Evolutionary conservation across 1,140 invertebrate genomes (phyloP).

Genomic region (Coptotermes formosanus): DNA sequence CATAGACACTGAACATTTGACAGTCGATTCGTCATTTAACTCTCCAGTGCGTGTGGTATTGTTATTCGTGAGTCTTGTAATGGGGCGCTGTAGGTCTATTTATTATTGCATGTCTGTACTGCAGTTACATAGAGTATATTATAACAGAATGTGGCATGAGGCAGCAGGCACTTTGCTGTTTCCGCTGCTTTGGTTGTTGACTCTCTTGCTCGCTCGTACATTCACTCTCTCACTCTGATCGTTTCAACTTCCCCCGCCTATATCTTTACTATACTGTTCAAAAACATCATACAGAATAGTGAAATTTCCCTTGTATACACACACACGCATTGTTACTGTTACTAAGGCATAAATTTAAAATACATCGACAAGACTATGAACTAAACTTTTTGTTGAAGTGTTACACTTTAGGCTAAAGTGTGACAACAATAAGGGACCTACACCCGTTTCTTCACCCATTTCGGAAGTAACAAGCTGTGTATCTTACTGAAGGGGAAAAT

Average conservation of each 20-base stretch:
- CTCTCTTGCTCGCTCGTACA: neutral
- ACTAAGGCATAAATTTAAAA: too few relatives aligned
- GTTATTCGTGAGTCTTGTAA: neutral
- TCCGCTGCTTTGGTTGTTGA: neutral
- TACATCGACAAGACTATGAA: too few relatives aligned
- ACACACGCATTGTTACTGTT: too few relatives aligned
- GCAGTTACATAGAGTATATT: neutral
- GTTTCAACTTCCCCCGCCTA: neutral
- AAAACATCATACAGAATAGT: neutral
- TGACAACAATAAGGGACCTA: too few relatives aligned
- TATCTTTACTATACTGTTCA: neutral
- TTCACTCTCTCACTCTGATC: neutral
- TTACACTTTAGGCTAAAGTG: too few relatives aligned
- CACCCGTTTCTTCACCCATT: too few relatives aligned
- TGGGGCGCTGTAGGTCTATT: neutral
- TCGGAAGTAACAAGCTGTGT: too few relatives aligned
- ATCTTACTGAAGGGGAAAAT: too few relatives aligned
- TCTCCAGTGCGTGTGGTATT: neutral
- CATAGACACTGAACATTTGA: neutral
- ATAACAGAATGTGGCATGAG: neutral
- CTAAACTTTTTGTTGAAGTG: too few relatives aligned
- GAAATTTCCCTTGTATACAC: too few relatives aligned
- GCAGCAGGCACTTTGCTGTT: neutral
- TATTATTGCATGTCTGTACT: neutral
- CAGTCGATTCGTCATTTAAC: too few relatives aligned